Percentiles rank a stretch among this genome's conserved stretches.
Evolutionary conservation across 1,140 invertebrate genomes (phyloP).

Genomic region (Argopecten irradians): DNA sequence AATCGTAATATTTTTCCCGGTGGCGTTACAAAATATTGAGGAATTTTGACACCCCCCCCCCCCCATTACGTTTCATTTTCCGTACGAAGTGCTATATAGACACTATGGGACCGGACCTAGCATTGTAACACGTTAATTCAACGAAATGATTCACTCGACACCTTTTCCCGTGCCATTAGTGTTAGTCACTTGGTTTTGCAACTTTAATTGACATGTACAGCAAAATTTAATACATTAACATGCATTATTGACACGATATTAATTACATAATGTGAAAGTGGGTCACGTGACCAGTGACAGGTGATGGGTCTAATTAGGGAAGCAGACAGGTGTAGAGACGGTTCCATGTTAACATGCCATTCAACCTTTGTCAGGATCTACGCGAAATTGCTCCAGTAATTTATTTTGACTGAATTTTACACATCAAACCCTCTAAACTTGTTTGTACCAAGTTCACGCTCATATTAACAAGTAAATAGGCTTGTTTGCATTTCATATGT

Average conservation of each 20-base stretch:
- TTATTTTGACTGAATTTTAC: slow-evolving; percentile 2
- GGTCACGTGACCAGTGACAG: not conserved
- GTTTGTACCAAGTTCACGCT: slow-evolving; percentile 8
- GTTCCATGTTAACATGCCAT: not conserved
- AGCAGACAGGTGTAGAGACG: not conserved
- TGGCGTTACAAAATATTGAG: no score
- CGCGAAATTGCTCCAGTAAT: not conserved
- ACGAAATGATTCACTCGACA: not conserved
- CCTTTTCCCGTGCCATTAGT: not conserved
- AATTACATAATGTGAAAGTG: not conserved
- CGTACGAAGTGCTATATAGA: no score
- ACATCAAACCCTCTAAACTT: not conserved
- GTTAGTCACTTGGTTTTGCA: not conserved
- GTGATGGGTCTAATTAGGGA: not conserved
- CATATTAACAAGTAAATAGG: slow-evolving; percentile 15
- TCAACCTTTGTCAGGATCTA: not conserved
- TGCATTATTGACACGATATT: not conserved
- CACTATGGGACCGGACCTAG: no score
- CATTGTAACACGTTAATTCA: no score
- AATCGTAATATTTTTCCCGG: no score
- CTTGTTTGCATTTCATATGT: not conserved
- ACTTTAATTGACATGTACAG: not conserved
- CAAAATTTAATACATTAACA: not conserved
- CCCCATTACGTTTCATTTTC: no score
- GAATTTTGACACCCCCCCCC: no score